phyloP scores from a whole-genome alignment of 2,888 invertebrate genomes.

The Labia minor region DNA sequence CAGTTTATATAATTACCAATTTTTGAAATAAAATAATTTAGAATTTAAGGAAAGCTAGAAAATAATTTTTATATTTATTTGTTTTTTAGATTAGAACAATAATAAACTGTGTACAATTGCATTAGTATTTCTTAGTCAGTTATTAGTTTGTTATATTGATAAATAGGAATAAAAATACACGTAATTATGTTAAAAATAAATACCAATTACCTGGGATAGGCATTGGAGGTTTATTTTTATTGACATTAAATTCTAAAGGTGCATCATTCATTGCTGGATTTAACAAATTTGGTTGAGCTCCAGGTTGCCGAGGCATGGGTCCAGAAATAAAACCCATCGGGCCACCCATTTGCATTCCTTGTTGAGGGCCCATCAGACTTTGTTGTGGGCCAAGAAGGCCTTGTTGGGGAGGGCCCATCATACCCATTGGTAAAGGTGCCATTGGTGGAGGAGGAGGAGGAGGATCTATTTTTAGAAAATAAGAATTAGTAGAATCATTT shows the following conservation, averaged over 20 bases:
- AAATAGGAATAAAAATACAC: no score
- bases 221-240: constrained; percentile 48
- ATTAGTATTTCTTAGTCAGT: no score
- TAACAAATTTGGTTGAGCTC: constrained; percentile 30
- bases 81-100: no score
- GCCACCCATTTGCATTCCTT: constrained; percentile 28
- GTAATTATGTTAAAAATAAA: no score
- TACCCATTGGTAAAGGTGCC: constrained; percentile 25
- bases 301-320: constrained; percentile 21
- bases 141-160: no score
- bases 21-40: no score
- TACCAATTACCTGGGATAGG: constrained; percentile 34
- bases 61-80: no score
- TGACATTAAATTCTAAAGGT: constrained; percentile 51
- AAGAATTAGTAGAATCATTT: background rate
- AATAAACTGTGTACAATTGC: no score
- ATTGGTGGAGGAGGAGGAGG: constrained; percentile 26
- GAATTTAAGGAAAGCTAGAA: no score
- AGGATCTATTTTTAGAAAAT: constrained; percentile 21
- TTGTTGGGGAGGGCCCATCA: constrained; percentile 22
- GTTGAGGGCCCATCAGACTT: constrained; percentile 22
- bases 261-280: constrained; percentile 46
- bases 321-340: constrained; percentile 33
- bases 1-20: no score
- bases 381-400: background rate